Conservation (phyloP, 1,140 invertebrate species). For the Agrypnia vestita region DNA sequence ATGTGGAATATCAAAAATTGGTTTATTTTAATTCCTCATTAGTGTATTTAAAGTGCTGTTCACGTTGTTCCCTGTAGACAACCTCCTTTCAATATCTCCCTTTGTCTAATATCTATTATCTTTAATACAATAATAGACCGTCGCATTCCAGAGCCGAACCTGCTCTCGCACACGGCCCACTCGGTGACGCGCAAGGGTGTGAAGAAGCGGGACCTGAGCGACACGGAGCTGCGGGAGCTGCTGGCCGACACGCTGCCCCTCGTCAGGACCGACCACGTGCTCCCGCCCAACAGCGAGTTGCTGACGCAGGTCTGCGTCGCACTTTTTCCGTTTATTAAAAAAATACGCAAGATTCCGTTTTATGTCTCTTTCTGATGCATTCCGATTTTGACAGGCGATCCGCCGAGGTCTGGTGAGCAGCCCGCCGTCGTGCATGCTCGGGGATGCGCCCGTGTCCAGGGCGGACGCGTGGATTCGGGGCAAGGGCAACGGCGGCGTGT, state of each 20-base stretch:
- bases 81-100: too few species aligned
- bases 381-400: slow-evolving; percentile 74
- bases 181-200: slow-evolving; percentile 89
- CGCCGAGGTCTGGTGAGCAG: slow-evolving; percentile 89
- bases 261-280: slow-evolving; percentile 91
- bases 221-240: slow-evolving; percentile 90
- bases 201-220: slow-evolving; percentile 88
- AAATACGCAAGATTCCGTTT: too few species aligned
- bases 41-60: too few species aligned
- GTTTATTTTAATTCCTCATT: too few species aligned
- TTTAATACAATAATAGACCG: neutral
- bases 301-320: slow-evolving; percentile 74
- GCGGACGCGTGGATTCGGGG: slow-evolving; percentile 91
- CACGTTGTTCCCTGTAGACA: too few species aligned
- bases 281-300: slow-evolving; percentile 89
- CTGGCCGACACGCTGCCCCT: slow-evolving; percentile 87
- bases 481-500: slow-evolving; percentile 85
- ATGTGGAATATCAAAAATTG: too few species aligned
- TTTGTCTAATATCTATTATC: too few species aligned
- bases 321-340: neutral
- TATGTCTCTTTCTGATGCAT: neutral
- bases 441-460: slow-evolving; percentile 70
- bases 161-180: slow-evolving; percentile 93
- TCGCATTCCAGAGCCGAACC: slow-evolving; percentile 85
- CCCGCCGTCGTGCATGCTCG: slow-evolving; percentile 91